A percentile compares a stretch with the other conserved stretches of the same genome.
These are phyloP conservation scores for Drosophila colorata DNA, from an alignment of 2,888 invertebrate species.

Conservation along the genomic window DNA sequence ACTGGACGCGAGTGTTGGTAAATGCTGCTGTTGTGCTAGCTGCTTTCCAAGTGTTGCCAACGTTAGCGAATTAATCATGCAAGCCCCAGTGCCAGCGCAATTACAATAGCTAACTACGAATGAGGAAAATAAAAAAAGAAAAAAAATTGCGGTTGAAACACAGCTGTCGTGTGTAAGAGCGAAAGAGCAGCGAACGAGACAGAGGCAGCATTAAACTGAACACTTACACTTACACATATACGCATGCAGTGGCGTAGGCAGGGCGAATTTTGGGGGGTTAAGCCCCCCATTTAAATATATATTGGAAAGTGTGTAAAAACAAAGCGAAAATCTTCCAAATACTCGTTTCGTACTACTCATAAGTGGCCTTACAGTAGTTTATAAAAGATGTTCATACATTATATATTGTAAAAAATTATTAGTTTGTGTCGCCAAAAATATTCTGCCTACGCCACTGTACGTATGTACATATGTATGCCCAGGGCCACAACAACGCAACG, in stretches of 20 bases:
- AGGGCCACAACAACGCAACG: conserved; percentile 67
- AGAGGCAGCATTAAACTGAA: conserved; percentile 1
- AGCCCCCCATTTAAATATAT: no score
- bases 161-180: conserved; percentile 46
- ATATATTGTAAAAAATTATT: no score
- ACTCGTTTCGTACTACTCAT: no score
- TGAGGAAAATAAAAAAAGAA: conserved; percentile 50
- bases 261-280: no score
- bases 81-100: conserved; percentile 33
- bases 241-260: no score
- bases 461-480: conserved; percentile 13
- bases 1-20: conserved; percentile 28
- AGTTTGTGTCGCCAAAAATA: no score
- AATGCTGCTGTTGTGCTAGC: conserved; percentile 25
- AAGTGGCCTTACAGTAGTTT: no score
- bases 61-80: conserved; percentile 80
- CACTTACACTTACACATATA: conserved; percentile 37
- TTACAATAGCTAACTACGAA: conserved; percentile 43
- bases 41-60: conserved; percentile 55
- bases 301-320: no score
- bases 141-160: conserved; percentile 64
- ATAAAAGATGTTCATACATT: no score
- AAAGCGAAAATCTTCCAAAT: no score
- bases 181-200: conserved; percentile 12
- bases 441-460: no score